These are phyloP conservation scores for Mylabris phalerata DNA, from an alignment of 1,140 invertebrate species.

Conservation along the genomic window DNA sequence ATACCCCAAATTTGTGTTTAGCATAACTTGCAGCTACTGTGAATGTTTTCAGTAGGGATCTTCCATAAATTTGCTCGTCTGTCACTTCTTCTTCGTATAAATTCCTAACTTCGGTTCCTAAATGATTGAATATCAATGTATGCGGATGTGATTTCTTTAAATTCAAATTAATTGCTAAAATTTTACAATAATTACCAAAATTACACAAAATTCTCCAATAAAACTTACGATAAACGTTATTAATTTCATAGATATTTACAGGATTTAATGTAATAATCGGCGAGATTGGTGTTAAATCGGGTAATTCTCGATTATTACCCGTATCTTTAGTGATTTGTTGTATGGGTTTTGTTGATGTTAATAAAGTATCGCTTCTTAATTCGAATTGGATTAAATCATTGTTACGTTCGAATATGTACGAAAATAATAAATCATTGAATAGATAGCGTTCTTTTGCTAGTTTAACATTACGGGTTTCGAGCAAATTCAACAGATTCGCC, in stretches of 20 bases:
- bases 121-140: constrained; percentile 64
- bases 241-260: constrained; percentile 55
- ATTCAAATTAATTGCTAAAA: constrained; percentile 51
- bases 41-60: constrained; percentile 66
- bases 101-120: constrained; percentile 57
- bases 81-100: constrained; percentile 58
- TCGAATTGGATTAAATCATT: constrained; percentile 57
- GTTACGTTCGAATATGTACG: constrained; percentile 54
- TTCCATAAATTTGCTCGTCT: constrained; percentile 55
- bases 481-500: constrained; percentile 63
- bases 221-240: constrained; percentile 65
- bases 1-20: constrained; percentile 61
- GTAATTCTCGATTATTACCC: constrained; percentile 48
- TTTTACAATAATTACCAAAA: neutral
- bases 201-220: neutral
- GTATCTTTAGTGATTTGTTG: constrained; percentile 45
- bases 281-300: constrained; percentile 64
- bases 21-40: constrained; percentile 63
- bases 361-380: constrained; percentile 53
- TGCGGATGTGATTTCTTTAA: constrained; percentile 53
- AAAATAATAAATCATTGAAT: constrained; percentile 49
- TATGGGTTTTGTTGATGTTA: constrained; percentile 57
- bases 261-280: constrained; percentile 58
- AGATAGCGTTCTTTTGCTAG: constrained; percentile 49
- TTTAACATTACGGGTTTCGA: constrained; percentile 54